Evolutionary conservation across 2,113 vertebrate genomes (phyloP).

Genomic region (Laticauda laticaudata): DNA sequence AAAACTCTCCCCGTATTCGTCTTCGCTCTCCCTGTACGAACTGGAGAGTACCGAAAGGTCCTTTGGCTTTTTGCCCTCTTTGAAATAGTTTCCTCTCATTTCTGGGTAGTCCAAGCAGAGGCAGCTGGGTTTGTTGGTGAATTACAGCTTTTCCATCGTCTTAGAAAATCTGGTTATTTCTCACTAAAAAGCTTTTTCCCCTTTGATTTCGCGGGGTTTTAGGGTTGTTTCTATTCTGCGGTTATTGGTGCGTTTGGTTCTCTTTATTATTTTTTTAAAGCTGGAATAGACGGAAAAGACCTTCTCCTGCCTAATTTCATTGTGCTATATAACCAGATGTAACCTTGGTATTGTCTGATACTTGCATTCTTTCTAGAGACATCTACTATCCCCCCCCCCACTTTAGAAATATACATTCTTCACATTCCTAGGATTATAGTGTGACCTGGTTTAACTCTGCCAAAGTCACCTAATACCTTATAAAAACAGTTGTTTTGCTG

Average conservation of each 20-base stretch:
- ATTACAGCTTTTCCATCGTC: not conserved
- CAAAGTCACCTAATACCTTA: conserved; percentile 37
- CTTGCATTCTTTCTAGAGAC: not conserved
- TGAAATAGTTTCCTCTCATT: not conserved
- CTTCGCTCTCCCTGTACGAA: not conserved
- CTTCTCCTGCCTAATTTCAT: not conserved
- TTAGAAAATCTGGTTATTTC: not conserved
- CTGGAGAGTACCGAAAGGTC: not conserved
- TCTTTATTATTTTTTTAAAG: not conserved
- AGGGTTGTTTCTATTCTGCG: conserved; percentile 2
- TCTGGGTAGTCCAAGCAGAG: not conserved
- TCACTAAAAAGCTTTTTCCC: not conserved
- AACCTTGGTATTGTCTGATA: not conserved
- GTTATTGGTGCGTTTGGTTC: not conserved
- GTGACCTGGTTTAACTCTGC: not conserved
- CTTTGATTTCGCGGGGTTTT: not conserved
- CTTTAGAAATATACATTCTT: not conserved
- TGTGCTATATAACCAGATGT: not conserved
- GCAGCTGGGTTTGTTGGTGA: not conserved
- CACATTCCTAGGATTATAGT: not conserved
- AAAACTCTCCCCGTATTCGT: not conserved
- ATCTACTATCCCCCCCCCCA: not conserved
- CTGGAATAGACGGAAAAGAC: conserved; percentile 35
- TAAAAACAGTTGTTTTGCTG: conserved; percentile 41
- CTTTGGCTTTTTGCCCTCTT: not conserved